Base-by-base conservation (phyloP, 2,888 invertebrate species). In the Volucella bombylans region DNA sequence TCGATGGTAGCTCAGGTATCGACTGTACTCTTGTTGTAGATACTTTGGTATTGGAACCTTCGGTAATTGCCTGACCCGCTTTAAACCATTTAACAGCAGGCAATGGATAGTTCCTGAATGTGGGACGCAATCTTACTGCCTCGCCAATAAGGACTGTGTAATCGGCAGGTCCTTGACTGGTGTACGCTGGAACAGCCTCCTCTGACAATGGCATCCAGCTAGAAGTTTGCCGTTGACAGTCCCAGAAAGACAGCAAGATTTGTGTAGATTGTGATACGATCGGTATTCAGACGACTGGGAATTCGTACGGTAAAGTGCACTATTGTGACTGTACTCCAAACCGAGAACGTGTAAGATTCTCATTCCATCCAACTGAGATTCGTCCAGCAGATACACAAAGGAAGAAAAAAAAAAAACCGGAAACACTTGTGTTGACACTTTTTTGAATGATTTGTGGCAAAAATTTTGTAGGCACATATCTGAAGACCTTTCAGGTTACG, bases 71-170 rank as follows among this genome's bases (percentile, higher is more conserved):
- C 80, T 89, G 92, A 72, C 91, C 91, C 92, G 94, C 95, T 92
- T 94, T 94, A 64, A 94, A 93, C 96, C 96, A 96, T 88, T 93
- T 92, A 83, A 95, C 93, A 31, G 89, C 91, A 4, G 95, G 95
- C 88, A 93, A 93, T 65, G 95, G 95, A 83, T 92, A 91, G 83
- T 95, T 95, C 88, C 93, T 92, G 91, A 93, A 95, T 72, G 92
- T 92, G 18, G 94, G 94, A 88, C 93, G 93, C 86, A 96, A 93
- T 80, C 93, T 92, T n/a, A 95, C 94, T 79, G 93, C 92, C 87
- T 94, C 94, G 12, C 95, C 95, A 79, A 94, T 93, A 65, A 95
- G 92, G 8, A 94, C 94, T 12, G 92, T 92, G 82, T 92, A 92
- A 89, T 93, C 93, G 87, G 92, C 91, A 12, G 93, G 93, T 39